Evolutionary conservation across 92 coral and sea anemone genomes (phyloP).

Genomic region (Siderastrea radians): DNA sequence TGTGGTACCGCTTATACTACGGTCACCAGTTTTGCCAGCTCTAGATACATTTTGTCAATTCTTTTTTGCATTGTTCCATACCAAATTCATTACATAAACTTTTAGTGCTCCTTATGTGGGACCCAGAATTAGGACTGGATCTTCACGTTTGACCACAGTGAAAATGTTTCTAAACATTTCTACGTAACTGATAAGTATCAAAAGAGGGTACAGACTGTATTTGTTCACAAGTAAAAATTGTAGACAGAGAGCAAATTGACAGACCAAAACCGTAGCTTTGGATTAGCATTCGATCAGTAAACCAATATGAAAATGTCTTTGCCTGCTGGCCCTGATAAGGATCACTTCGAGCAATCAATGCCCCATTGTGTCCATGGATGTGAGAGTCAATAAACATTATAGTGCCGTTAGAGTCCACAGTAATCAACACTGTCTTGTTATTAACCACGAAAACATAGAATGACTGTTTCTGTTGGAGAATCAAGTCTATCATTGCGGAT

Average conservation of each 20-base stretch:
- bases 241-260: conserved; percentile 21
- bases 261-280: conserved; percentile 15
- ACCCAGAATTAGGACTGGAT: too few relatives aligned
- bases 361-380: conserved; percentile 8
- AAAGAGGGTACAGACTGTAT: neutral
- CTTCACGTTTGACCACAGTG: neutral
- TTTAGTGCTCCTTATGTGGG: too few relatives aligned
- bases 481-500: neutral
- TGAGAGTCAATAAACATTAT: conserved; percentile 24
- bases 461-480: conserved; percentile 8
- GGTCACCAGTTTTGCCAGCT: too few relatives aligned
- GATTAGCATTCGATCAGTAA: neutral
- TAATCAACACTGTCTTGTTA: neutral
- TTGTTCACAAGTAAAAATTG: conserved; percentile 26
- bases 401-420: conserved; percentile 18
- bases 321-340: neutral
- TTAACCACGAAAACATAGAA: conserved; percentile 1
- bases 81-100: too few relatives aligned
- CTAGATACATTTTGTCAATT: too few relatives aligned
- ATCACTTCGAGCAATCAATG: conserved; percentile 23
- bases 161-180: too few relatives aligned
- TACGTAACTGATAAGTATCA: too few relatives aligned
- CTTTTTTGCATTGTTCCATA: too few relatives aligned
- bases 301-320: neutral
- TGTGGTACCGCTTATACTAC: too few relatives aligned